Base-by-base conservation (phyloP, 30 jellyfish, hydroid and myxozoan genomes). In the Nemopilema nomurai region DNA sequence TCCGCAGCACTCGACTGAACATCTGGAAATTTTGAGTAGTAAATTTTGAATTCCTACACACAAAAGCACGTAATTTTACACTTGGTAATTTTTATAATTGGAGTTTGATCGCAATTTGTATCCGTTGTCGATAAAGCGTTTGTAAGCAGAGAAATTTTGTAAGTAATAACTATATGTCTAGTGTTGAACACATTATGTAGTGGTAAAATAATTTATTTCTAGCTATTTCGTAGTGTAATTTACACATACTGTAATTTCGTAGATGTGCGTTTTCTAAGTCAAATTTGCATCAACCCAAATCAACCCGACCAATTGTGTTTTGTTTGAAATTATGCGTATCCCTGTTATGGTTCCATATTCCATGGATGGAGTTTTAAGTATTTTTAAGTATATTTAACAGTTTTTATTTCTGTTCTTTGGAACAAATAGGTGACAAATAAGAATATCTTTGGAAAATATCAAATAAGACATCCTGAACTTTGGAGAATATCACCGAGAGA, bases 151-250 rank as follows among this genome's bases (percentile, higher is more conserved):
- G 32, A 81, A 67, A 7, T 26, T 82, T 49, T 82, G 90, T 82
- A 82, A 66, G 64, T 69, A 74, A 23, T 51, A 25, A 67, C 49
- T 52, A 29, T 25, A 68, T 64, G 81, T 33, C 49, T 69, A 28
- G 86, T 52, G 51, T 76, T 53, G 76, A 73, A 49, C 50, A 66
- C 49, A 32, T 32, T 52, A 25, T 67, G 28, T 33, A 66, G 53
- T 81, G 51, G 68, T 81, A 70, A 69, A 66, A 81, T 81, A 69
- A 81, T 28, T 71, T 81, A 69, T 81, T 71, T 81, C 76, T 64
- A n/a, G 71, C 68, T 81, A 57, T 81, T 81, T 67, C 26, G 53
- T 67, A 49, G 81, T 41, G n/a, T n/a, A n/a, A n/a, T n/a, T n/a
- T n/a, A 28, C 74, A 66, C 89, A 52, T 67, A 62, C 86, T 51